Base-by-base conservation (phyloP, 2,113 vertebrate genomes). In the Cyanoliseus patagonus region DNA sequence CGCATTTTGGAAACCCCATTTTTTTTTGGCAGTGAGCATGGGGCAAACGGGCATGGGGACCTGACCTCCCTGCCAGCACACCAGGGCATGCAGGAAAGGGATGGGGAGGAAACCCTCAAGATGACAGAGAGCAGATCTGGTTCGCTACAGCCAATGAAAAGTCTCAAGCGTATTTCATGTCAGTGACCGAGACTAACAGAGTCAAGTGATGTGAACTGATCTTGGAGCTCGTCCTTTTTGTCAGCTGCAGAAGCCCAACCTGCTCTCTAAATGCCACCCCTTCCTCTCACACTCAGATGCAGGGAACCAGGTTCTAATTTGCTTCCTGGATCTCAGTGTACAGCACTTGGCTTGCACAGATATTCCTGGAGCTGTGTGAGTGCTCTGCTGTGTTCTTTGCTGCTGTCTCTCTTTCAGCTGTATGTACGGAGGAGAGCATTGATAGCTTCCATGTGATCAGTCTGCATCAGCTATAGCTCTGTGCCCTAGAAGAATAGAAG, bases 1-100 rank as follows among this genome's bases (percentile, higher is more conserved):
- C 8, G 2, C 27, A 13, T 20, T 35, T n/a, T 30, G 37, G 24
- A 64, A 91, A 39, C 2, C 13, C 3, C 27, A 12, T 17, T 35
- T 31, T 39, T 44, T 44, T 64, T 41, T 47, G 44, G 33, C 17
- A 14, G 25, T 1, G 1, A 84, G 19, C 4, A 1, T 1, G 0
- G 23, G 17, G 35, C 20, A 79, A 90, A 73, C 23, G 14, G 69
- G 12, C 1, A 5, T 4, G 10, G 25, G 47, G 27, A 28, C 23
- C 15, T 20, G 5, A 14, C 33, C 18, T 47, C 19, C 80, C 27
- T 4, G 3, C 41, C 49, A 74, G 59, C 41, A 47, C 69, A 51
- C 33, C 6, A 46, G 28, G 49, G 64, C 39, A 27, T 1, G 7
- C 15, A 42, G 27, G 1, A 7, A 10, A 3, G 10, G 3, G 6